Conservation (phyloP, 2,113 vertebrate genomes). For the Rhegmatorhina hoffmannsi region DNA sequence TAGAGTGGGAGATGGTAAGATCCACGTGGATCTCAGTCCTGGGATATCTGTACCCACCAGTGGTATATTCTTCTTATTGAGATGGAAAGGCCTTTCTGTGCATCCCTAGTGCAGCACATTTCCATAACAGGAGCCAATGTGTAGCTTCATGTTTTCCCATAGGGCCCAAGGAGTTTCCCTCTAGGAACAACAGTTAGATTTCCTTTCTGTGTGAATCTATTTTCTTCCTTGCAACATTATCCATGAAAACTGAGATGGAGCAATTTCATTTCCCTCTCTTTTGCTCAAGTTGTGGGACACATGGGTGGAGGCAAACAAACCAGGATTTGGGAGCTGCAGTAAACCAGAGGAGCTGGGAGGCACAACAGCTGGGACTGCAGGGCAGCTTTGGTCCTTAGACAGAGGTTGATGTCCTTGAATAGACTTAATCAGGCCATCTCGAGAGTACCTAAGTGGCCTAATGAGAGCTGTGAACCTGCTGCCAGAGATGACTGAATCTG, state of each 20-base stretch:
- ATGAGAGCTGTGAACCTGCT: neutral
- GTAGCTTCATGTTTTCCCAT: neutral
- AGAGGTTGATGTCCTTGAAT: neutral
- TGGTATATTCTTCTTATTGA: neutral
- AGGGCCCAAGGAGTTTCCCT: neutral
- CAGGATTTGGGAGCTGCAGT: neutral
- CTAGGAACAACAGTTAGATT: neutral
- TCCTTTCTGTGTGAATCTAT: neutral
- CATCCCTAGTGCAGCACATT: neutral
- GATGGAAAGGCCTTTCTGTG: neutral
- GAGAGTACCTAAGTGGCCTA: neutral
- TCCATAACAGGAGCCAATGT: neutral
- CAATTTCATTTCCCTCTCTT: neutral
- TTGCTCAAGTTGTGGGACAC: neutral
- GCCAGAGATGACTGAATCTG: slow-evolving; percentile 13
- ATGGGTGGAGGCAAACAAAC: neutral
- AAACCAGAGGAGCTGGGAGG: neutral
- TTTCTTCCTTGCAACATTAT: neutral
- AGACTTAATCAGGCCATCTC: neutral
- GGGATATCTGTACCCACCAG: neutral
- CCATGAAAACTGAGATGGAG: neutral
- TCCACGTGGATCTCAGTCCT: neutral
- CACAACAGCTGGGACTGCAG: neutral
- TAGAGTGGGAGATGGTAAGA: neutral
- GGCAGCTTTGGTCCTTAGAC: neutral